Evolutionary conservation across 2,888 invertebrate genomes (phyloP).

Genomic region (Phyllotreta striolata): DNA sequence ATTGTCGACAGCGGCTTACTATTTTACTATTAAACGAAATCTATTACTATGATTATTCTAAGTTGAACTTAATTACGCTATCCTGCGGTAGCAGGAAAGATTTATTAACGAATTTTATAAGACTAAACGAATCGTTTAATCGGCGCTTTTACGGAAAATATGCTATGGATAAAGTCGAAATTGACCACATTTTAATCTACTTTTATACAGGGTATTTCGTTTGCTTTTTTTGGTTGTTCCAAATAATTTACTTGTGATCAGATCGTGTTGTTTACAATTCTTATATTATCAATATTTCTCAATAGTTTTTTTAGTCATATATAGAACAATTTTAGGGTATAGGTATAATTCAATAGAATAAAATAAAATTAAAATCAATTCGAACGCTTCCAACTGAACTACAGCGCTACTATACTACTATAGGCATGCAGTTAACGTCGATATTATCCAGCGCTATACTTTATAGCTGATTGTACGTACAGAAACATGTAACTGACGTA

Average conservation of each 20-base stretch:
- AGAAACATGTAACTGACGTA: slow-evolving; percentile 38
- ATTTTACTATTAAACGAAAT: slow-evolving; percentile 36
- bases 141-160: slow-evolving; percentile 21
- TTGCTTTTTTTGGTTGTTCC: too few relatives aligned
- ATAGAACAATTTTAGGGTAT: too few relatives aligned
- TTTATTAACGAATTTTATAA: slow-evolving; percentile 22
- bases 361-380: slow-evolving; percentile 12
- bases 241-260: too few relatives aligned
- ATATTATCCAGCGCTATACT: slow-evolving; percentile 31
- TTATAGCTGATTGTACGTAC: slow-evolving; percentile 33
- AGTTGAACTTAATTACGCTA: slow-evolving; percentile 45
- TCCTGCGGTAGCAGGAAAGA: slow-evolving; percentile 21
- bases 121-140: slow-evolving; percentile 15
- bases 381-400: slow-evolving; percentile 27
- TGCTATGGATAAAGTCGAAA: slow-evolving; percentile 5
- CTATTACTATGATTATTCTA: slow-evolving; percentile 40
- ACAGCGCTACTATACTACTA: background rate
- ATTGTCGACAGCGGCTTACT: slow-evolving; percentile 35
- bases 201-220: too few relatives aligned
- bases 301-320: too few relatives aligned
- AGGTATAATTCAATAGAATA: too few relatives aligned
- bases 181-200: slow-evolving; percentile 5
- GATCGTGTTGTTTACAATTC: too few relatives aligned
- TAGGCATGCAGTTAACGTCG: slow-evolving; percentile 27
- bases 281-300: too few relatives aligned